Conservation (phyloP, 2,888 invertebrate genomes). For the Macrosiphum euphorbiae region DNA sequence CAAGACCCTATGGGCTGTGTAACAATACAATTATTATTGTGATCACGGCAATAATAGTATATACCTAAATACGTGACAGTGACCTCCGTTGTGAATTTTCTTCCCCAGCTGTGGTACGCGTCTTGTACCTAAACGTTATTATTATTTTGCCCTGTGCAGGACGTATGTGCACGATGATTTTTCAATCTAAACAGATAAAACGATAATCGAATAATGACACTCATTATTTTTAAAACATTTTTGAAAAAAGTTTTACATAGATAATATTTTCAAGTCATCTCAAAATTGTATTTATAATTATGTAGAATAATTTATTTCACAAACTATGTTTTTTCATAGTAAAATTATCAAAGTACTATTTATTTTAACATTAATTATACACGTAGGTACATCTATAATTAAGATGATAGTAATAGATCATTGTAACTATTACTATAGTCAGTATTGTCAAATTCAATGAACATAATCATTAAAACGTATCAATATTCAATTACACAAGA, state of each 20-base stretch:
- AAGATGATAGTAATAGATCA: too few relatives aligned
- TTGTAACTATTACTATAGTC: background rate
- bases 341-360: background rate
- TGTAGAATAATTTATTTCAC: background rate
- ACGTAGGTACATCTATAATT: too few relatives aligned
- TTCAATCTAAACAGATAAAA: background rate
- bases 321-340: background rate
- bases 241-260: background rate
- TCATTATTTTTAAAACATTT: background rate
- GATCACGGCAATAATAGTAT: background rate
- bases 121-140: too few relatives aligned
- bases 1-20: background rate
- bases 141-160: too few relatives aligned
- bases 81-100: background rate
- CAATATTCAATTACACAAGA: background rate
- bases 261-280: too few relatives aligned
- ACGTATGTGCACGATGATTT: background rate
- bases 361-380: background rate
- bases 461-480: background rate
- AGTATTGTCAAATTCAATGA: background rate
- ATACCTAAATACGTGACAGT: background rate
- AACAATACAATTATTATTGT: background rate
- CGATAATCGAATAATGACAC: background rate
- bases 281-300: background rate
- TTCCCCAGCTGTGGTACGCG: too few relatives aligned